Percentiles rank a stretch among this genome's conserved stretches.
phyloP scores from a whole-genome alignment of 2,888 invertebrate genomes.

The Nephrotoma guestfalica region DNA sequence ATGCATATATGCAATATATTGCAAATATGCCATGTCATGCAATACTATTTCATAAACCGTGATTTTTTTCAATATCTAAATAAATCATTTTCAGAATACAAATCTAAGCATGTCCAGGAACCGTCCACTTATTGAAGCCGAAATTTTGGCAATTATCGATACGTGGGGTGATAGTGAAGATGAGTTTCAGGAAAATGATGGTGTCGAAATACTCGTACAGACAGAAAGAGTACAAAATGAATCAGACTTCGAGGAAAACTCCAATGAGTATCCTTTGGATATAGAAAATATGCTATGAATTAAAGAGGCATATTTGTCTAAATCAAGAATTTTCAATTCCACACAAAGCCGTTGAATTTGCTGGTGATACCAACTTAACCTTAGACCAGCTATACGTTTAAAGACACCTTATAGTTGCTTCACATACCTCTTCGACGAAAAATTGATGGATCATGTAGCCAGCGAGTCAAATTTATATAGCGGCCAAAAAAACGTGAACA shows the following conservation, averaged over 20 bases:
- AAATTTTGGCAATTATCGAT: background rate
- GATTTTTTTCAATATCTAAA: background rate
- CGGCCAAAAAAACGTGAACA: background rate
- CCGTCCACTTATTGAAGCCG: background rate
- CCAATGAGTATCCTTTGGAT: background rate
- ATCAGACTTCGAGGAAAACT: background rate
- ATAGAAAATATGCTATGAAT: background rate
- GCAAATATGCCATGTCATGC: background rate
- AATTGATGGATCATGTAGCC: background rate
- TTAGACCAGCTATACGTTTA: no score
- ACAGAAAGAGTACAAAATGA: background rate
- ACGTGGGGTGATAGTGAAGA: background rate
- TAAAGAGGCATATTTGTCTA: no score
- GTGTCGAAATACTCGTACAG: no score
- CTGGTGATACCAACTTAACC: no score
- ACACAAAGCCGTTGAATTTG: no score
- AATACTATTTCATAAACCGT: background rate
- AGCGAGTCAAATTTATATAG: background rate
- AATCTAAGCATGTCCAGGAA: background rate
- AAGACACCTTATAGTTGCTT: background rate
- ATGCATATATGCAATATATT: background rate
- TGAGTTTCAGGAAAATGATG: background rate
- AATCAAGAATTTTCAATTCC: no score
- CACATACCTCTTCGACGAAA: background rate
- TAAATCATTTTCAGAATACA: background rate